Evolutionary conservation across 1,140 invertebrate species (phyloP), one percentile per base, ranked within the genome.

Genomic region (Cotesia vestalis): DNA sequence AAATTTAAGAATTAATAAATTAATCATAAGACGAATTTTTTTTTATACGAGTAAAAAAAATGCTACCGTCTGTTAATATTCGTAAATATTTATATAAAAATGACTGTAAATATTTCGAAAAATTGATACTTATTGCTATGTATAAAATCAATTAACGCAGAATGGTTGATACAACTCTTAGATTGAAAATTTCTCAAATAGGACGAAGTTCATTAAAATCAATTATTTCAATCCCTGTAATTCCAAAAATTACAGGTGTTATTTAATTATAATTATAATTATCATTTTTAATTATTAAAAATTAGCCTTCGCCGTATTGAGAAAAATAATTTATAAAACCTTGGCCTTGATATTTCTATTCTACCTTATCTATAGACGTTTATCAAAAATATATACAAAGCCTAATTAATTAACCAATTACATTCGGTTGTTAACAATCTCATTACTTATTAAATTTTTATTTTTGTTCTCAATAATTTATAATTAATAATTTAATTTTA

Each of bases 301-400:
- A 46, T 11, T 1, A 46, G 40, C 40, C 40, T 46, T 46, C 40
- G 40, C 40, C 40, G 40, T 46, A 46, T 8, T 46, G 6, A 46
- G 3, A 46, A 46, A 46, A 46, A 46, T 3, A 9, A 46, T 46
- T 46, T 8, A 46, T 46, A 3, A 1, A 2, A 60, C 36, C 35
- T 63, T 63, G 4, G 38, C 52, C 52, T 5, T 36, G 11, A n/a
- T 66, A 52, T 36, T 66, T 52, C 27, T 52, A 53, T 5, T 12
- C 20, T 11, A 66, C 36, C 34, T 14, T 62, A 34, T 5, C n/a
- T 60, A 77, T 79, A 79, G 66, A 77, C 81, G 83, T 80, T 76
- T 84, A 83, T 83, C 77, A 84, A 86, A 86, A 85, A 85, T 85
- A 84, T 82, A 83, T 78, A 60, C 17, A 60, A 4, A 27, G 4